Base-by-base conservation (phyloP, 1,140 invertebrate species). In the Leptinotarsa texana region DNA sequence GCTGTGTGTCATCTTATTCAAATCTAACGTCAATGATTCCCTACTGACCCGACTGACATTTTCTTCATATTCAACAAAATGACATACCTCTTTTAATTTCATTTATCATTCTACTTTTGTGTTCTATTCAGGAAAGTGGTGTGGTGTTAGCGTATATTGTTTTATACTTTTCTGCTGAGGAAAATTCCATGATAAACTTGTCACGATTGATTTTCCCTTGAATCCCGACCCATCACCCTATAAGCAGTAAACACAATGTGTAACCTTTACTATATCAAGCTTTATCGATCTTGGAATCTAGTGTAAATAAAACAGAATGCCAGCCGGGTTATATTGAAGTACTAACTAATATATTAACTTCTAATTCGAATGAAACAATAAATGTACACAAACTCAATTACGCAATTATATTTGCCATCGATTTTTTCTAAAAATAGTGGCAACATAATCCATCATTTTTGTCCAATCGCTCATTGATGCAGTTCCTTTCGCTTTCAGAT, bases 361-460 rank as follows among this genome's bases (percentile, higher is more conserved):
- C 51, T 57, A 57, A 57, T 57, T 57, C 51, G 51, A 57, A 57
- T 57, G 51, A 57, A 57, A 57, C 51, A 57, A 57, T 17, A 57
- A 57, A 18, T 57, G 51, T 57, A 57, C 51, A 57, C n/a, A 57
- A 57, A 57, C 17, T 18, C n/a, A 57, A 57, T 57, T 17, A 18
- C 15, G 13, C n/a, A 57, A 57, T 57, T 57, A 57, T 57, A 5
- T 57, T 57, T 57, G 8, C n/a, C 51, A 57, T 57, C 51, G 51
- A 57, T 57, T 57, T 57, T 57, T 57, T 18, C 51, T 57, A 57
- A 57, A 57, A 57, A 57, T 57, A 57, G 51, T 57, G 15, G n/a
- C 51, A 57, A 15, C 51, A 57, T 57, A 57, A 57, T 57, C 15
- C 51, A 57, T 57, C 51, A n/a, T 15, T 57, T 57, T 57, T 18